Conservation (phyloP, 2,797 vertebrate genomes). For the Glossophaga mutica region DNA sequence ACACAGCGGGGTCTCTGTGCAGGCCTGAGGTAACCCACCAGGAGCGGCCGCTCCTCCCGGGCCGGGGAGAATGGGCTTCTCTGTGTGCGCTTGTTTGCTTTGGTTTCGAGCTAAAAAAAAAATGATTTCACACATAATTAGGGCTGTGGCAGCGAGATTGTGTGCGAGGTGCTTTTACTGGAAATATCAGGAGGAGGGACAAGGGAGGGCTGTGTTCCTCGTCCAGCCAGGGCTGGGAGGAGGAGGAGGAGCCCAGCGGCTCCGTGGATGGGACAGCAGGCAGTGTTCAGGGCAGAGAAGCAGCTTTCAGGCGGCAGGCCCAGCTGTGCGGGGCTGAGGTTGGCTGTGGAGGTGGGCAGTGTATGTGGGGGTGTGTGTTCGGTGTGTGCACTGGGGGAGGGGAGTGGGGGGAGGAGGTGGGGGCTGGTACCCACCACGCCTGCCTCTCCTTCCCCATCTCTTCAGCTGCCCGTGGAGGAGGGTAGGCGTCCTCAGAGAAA, state of each 20-base stretch:
- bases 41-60: constrained; percentile 64
- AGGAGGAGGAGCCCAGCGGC: constrained; percentile 70
- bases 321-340: background rate
- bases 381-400: background rate
- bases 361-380: background rate
- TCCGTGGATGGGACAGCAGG: constrained; percentile 68
- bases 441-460: background rate
- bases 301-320: constrained; percentile 67
- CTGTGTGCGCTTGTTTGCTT: constrained; percentile 86
- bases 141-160: constrained; percentile 82
- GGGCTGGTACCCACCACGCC: background rate
- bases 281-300: constrained; percentile 76
- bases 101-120: constrained; percentile 80
- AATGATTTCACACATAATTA: constrained; percentile 88
- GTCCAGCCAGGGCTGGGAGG: constrained; percentile 16
- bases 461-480: background rate
- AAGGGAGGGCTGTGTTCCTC: constrained; percentile 84
- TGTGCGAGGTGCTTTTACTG: constrained; percentile 83
- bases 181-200: constrained; percentile 83
- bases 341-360: background rate
- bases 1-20: constrained; percentile 52
- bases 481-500: background rate
- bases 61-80: constrained; percentile 80
- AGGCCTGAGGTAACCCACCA: constrained; percentile 10
- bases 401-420: background rate